These are phyloP conservation scores for Acleris sparsana DNA, from an alignment of 2,888 invertebrate genomes.

Conservation along the genomic window DNA sequence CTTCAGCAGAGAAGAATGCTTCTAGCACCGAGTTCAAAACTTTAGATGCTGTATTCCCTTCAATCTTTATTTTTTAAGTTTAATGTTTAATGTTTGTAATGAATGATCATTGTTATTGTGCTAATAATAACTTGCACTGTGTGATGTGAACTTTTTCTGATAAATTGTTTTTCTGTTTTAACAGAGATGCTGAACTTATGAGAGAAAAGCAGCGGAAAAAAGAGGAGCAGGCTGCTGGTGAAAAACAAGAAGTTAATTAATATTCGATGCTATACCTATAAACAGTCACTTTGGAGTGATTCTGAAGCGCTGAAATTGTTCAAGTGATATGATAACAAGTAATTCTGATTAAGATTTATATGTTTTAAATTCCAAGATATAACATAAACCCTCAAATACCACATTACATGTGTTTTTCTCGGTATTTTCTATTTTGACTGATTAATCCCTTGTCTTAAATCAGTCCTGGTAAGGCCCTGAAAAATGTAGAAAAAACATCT, in stretches of 20 bases:
- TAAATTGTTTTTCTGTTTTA: slow-evolving; percentile 43
- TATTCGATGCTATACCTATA: slow-evolving; percentile 45
- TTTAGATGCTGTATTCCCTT: too few relatives aligned
- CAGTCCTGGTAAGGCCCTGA: neutral
- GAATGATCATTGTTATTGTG: too few relatives aligned
- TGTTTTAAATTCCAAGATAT: slow-evolving; percentile 51
- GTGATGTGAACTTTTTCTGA: too few relatives aligned
- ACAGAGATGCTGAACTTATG: slow-evolving; percentile 94
- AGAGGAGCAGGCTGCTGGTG: slow-evolving; percentile 76
- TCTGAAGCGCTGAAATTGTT: slow-evolving; percentile 57
- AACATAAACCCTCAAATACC: slow-evolving; percentile 59
- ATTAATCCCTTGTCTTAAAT: slow-evolving; percentile 43
- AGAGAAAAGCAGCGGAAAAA: slow-evolving; percentile 93
- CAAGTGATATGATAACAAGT: slow-evolving; percentile 58
- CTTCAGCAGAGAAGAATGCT: too few relatives aligned
- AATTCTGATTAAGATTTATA: slow-evolving; percentile 56
- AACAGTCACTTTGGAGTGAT: slow-evolving; percentile 57
- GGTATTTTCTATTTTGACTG: slow-evolving; percentile 54
- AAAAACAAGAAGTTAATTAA: slow-evolving; percentile 70
- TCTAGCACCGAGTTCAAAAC: too few relatives aligned
- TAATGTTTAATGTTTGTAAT: too few relatives aligned
- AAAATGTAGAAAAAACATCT: too few relatives aligned
- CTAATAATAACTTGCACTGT: too few relatives aligned
- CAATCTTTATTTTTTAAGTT: too few relatives aligned
- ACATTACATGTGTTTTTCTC: slow-evolving; percentile 42